Percentiles rank a stretch among this genome's conserved stretches.
Conservation (phyloP, 2,888 invertebrate genomes). For the Vesta saturnalis region DNA sequence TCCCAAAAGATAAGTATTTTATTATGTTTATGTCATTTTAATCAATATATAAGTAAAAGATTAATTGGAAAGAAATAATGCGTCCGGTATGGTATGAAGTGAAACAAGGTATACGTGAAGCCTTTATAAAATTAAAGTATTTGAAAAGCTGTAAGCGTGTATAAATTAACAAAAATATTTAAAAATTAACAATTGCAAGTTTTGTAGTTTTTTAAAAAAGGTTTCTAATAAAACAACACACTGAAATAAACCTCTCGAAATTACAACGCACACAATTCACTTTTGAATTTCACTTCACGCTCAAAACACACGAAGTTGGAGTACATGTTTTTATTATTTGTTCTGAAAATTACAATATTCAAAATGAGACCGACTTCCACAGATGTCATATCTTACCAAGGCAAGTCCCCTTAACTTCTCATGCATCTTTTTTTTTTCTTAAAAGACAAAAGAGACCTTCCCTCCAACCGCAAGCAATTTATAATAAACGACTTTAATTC, state of each 20-base stretch:
- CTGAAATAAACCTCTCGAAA: conserved; percentile 25
- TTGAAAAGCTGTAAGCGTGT: no score
- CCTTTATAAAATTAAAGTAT: no score
- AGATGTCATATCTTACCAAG: conserved; percentile 38
- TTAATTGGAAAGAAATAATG: no score
- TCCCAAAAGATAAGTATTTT: no score
- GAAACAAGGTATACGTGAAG: no score
- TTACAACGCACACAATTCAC: conserved; percentile 29
- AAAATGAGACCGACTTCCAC: conserved; percentile 37
- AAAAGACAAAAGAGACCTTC: conserved; percentile 25
- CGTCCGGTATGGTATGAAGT: no score
- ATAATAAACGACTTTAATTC: conserved; percentile 44
- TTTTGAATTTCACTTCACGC: conserved; percentile 36
- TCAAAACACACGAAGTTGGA: conserved; percentile 30
- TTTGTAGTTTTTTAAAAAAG: not conserved
- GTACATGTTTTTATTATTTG: conserved; percentile 38
- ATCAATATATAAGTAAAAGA: no score
- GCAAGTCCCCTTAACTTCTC: conserved; percentile 23
- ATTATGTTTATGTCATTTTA: no score
- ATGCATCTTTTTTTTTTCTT: conserved; percentile 28
- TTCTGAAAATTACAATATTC: conserved; percentile 38
- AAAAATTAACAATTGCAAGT: not conserved
- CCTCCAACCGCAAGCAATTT: conserved; percentile 40
- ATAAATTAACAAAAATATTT: no score
- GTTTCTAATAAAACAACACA: conserved; percentile 23